These are phyloP conservation scores for Drosophila ironensis DNA, from an alignment of 1,140 invertebrate species.

Conservation along the genomic window DNA sequence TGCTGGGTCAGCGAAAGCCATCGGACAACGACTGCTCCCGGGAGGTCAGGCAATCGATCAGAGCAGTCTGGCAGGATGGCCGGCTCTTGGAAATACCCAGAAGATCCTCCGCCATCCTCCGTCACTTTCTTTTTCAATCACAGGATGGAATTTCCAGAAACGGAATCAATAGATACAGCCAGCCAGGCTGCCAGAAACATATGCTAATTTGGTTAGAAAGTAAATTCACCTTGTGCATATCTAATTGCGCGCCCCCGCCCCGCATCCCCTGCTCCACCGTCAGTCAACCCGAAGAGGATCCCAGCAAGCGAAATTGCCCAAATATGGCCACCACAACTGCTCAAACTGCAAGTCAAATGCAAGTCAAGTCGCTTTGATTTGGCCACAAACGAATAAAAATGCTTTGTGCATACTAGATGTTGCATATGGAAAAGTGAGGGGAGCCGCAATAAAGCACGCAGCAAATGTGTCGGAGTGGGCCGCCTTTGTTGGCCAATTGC, in stretches of 20 bases:
- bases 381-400: conserved; percentile 17
- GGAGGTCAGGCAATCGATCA: conserved; percentile 26
- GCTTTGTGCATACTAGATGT: background rate
- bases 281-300: conserved; percentile 36
- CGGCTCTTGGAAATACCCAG: background rate
- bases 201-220: conserved; percentile 52
- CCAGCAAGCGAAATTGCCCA: conserved; percentile 73
- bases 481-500: conserved; percentile 72
- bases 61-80: too few relatives aligned
- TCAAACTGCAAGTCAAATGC: conserved; percentile 52
- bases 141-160: conserved; percentile 21
- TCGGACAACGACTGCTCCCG: background rate
- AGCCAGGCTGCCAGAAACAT: conserved; percentile 17
- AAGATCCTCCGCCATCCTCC: conserved; percentile 6
- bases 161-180: too few relatives aligned
- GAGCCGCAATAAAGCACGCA: conserved; percentile 55
- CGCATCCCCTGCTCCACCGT: conserved; percentile 3
- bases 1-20: conserved; percentile 42
- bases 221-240: conserved; percentile 47
- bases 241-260: conserved; percentile 27
- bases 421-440: conserved; percentile 1
- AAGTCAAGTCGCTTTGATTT: conserved; percentile 62
- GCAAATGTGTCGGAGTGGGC: conserved; percentile 64
- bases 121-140: conserved; percentile 38
- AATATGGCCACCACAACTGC: conserved; percentile 63